Conservation (phyloP, 2,797 vertebrate species). For the Coracias cyanogaster region DNA sequence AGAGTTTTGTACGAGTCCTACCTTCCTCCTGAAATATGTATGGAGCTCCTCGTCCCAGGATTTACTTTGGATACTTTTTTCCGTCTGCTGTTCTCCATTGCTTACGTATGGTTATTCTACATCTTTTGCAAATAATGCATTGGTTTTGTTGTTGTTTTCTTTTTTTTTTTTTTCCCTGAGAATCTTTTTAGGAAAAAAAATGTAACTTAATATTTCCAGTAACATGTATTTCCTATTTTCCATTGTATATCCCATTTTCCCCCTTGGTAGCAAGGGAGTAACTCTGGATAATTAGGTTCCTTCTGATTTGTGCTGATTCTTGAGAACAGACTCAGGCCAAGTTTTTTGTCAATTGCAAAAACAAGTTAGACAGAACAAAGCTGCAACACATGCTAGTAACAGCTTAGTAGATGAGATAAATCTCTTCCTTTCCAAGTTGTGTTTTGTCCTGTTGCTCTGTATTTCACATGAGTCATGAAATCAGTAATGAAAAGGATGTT, state of each 20-base stretch:
- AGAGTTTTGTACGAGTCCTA: not conserved
- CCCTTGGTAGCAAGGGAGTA: not conserved
- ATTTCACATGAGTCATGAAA: not conserved
- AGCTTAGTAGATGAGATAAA: not conserved
- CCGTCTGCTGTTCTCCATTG: not conserved
- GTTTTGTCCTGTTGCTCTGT: not conserved
- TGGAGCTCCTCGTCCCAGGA: not conserved
- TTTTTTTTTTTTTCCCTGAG: not conserved
- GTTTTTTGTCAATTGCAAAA: not conserved
- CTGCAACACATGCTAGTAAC: not conserved
- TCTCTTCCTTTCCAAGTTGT: not conserved
- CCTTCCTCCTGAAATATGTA: not conserved
- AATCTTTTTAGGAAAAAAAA: not conserved
- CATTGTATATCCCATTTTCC: not conserved
- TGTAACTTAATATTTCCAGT: not conserved
- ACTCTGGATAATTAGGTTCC: not conserved
- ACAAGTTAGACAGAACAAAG: not conserved
- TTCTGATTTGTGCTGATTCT: not conserved
- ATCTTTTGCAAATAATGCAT: not conserved
- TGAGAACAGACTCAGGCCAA: not conserved
- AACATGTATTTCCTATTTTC: not conserved
- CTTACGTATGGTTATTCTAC: not conserved
- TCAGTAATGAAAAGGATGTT: not conserved
- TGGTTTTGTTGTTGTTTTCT: not conserved
- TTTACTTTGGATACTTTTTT: not conserved